Percentiles rank a stretch among this genome's conserved stretches.
Evolutionary conservation across 2,797 vertebrate species (phyloP).

Genomic region (Rachycentron canadum): DNA sequence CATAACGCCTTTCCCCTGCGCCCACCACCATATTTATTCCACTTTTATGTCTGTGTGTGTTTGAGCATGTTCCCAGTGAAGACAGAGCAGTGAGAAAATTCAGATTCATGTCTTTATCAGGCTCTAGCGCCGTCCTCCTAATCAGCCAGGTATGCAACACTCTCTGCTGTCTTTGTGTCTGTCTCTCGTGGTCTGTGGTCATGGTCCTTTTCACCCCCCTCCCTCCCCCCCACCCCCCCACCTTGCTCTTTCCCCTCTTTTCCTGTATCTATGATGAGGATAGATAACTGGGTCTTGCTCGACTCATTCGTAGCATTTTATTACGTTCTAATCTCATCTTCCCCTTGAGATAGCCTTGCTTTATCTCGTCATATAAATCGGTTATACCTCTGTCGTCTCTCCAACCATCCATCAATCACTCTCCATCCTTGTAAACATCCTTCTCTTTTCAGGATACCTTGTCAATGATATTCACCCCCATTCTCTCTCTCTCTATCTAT

Average conservation of each 20-base stretch:
- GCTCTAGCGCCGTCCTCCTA: slow-evolving; percentile 87
- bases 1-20: slow-evolving; percentile 55
- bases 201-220: slow-evolving; percentile 7
- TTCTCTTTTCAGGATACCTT: slow-evolving; percentile 61
- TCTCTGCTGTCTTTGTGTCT: slow-evolving; percentile 53
- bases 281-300: slow-evolving; percentile 64
- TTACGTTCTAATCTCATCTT: slow-evolving; percentile 75
- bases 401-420: slow-evolving; percentile 57
- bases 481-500: slow-evolving; percentile 11
- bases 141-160: slow-evolving; percentile 87
- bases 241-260: slow-evolving; percentile 40
- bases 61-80: slow-evolving; percentile 57
- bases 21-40: slow-evolving; percentile 65
- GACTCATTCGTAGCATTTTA: slow-evolving; percentile 65
- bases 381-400: slow-evolving; percentile 44
- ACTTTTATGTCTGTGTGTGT: slow-evolving; percentile 60
- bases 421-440: slow-evolving; percentile 52
- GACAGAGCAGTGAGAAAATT: slow-evolving; percentile 54
- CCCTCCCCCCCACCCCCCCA: neutral
- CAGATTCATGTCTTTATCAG: slow-evolving; percentile 89
- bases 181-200: slow-evolving; percentile 44
- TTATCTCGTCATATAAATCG: slow-evolving; percentile 60
- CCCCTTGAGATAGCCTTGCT: slow-evolving; percentile 54
- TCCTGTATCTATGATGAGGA: slow-evolving; percentile 50
- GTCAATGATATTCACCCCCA: slow-evolving; percentile 47